phyloP scores from a whole-genome alignment of 2,797 vertebrate genomes.

The Catharus ustulatus region DNA sequence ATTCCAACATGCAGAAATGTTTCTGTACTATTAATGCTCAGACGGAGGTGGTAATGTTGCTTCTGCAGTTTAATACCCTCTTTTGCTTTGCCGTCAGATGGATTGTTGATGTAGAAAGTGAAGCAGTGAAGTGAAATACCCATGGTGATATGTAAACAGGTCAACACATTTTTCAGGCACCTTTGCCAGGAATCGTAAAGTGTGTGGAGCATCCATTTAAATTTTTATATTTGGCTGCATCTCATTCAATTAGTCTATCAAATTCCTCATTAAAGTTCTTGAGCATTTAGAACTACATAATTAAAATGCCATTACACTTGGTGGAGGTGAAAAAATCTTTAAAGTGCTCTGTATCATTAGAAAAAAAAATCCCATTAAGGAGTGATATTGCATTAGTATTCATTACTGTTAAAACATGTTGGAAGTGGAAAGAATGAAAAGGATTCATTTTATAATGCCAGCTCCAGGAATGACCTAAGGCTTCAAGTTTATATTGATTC shows the following conservation, averaged over 20 bases:
- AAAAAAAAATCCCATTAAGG: not conserved
- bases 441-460: not conserved
- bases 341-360: conserved; percentile 11
- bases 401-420: conserved; percentile 24
- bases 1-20: not conserved
- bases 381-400: conserved; percentile 38
- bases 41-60: not conserved
- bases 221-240: conserved; percentile 52
- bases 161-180: not conserved
- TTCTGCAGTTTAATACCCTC: not conserved
- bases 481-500: not conserved
- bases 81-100: not conserved
- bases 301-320: conserved; percentile 66
- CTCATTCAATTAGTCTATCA: conserved; percentile 62
- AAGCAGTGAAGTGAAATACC: not conserved
- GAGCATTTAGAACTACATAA: conserved; percentile 53
- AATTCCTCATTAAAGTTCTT: conserved; percentile 65
- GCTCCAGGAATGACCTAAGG: not conserved
- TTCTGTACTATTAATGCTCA: not conserved
- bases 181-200: conserved; percentile 20
- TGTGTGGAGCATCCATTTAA: conserved; percentile 22
- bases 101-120: not conserved
- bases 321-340: not conserved
- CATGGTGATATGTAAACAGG: not conserved
- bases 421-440: conserved; percentile 35